Base-by-base conservation (phyloP, 2,113 vertebrate species). In the Ceratotherium simum region DNA sequence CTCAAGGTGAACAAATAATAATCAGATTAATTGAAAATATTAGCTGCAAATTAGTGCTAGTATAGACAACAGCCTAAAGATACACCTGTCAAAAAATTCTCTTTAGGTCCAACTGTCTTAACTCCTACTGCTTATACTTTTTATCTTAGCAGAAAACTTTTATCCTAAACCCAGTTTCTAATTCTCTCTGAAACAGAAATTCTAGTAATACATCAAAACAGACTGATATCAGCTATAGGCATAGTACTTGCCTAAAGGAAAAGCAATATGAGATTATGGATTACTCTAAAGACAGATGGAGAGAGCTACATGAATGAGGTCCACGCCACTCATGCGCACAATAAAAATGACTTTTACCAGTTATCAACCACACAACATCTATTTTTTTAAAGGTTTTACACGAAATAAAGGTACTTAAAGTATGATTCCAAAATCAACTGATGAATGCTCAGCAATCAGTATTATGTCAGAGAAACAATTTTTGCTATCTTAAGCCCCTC, bases 141-240 rank as follows among this genome's bases (percentile, higher is more conserved):
- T 58, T 56, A 23, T 23, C 8, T 78, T 48, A 69, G 2, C 67
- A 96, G 73, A 93, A 91, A 95, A 90, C 8, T 86, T 67, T 69
- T 69, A 92, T 25, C 76, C n/a, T 90, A 39, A 97, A 81, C 39
- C 69, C 17, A 93, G 54, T 29, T 93, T 48, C 36, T 81, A 51
- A 4, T 76, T 48, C n/a, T 79, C 87, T 90, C 51, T 90, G 58
- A 86, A 84, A 96, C 67, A 96, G 65, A 89, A 79, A 87, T 56
- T 86, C 67, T 65, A 9, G 18, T 81, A 81, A 60, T 73, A 36
- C 10, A 69, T 93, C 73, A 86, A 91, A 88, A 75, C 11, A 70
- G 70, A n/a, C 25, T 96, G 56, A n/a, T 31, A 39, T 0, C 42
- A 90, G 7, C 54, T 72, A 29, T 4, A 83, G 14, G 31, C 92